Base-by-base conservation (phyloP, 2,797 vertebrate species). In the Mormyrops boulengeri region DNA sequence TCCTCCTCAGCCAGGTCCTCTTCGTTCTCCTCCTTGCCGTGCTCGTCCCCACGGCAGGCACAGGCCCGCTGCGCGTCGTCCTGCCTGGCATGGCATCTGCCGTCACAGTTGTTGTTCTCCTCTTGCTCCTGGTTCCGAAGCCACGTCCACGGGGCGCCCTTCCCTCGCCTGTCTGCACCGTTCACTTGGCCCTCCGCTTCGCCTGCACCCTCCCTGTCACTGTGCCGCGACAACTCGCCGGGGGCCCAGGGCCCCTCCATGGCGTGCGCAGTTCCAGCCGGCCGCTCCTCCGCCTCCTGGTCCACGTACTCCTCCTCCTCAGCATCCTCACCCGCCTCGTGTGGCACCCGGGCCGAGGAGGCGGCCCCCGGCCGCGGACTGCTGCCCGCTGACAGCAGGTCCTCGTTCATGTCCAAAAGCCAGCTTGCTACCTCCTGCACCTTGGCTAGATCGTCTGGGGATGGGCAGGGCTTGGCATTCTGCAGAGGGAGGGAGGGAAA, bases 401-500 rank as follows among this genome's bases (percentile, higher is more conserved):
- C 98, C 96, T 99, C 97, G 98, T 99, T 99, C 99, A 99, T 99
- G 98, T 99, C 98, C 98, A 99, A 99, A 98, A 99, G 98, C 99
- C 99, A 99, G 99, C 98, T 99, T 99, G 99, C 99, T 97, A 99
- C 98, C 97, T 99, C 98, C 97, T 99, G 99, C 94, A 99, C 98
- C 97, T 98, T 99, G 95, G 97, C 98, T 98, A 99, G 97, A 97
- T 98, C 98, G 96, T 98, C 97, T 97, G 98, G 99, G 94, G 98
- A 98, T 94, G 97, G 96, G 97, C 99, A 98, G 94, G 96, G 93
- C 96, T 99, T 99, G 97, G 97, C 98, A 99, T 99, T 98, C 99
- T 99, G 95, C 41, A 92, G 89, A 91, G 88, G 93, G 77, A 92
- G 11, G 91, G 55, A 91, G 89, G 26, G 90, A 60, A 88, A 87